Base-by-base conservation (phyloP, 2,888 invertebrate genomes). In the Andrena flavipes region DNA sequence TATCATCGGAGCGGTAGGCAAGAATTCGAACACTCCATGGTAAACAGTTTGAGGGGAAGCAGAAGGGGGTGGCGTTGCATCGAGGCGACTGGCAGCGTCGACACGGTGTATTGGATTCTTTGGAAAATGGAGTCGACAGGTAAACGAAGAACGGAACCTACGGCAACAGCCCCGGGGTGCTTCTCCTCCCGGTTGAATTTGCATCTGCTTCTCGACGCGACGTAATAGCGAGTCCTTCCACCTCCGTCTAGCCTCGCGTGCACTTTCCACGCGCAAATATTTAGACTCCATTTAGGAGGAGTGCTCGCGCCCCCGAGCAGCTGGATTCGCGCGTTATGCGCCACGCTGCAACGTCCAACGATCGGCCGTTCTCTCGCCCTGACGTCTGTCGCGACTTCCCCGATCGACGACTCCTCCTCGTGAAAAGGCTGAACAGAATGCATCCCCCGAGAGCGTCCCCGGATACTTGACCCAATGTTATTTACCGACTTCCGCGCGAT, bases 391-490 rank as follows among this genome's bases (percentile, higher is more conserved):
- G 42, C 42, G 16, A 42, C 42, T 42, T 13, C 13, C 13, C 4
- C 56, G 56, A 23, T 56, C 56, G 56, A 26, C 35, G n/a, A 13
- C 71, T n/a, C 29, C 60, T 20, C 20, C 16, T 51, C 6, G 30
- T 7, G 13, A 33, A 48, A 29, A 1, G 42, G 16, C 6, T 13
- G 20, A 48, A 35, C n/a, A 30, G 48, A 49, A 29, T 60, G 60
- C 30, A 29, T 2, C 62, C 16, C 49, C 6, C 62, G 67, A 42
- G 16, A 42, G 4, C 62, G 51, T 35, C 51, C 49, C 30, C 75
- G 72, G 75, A 83, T 78, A 73, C 84, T 85, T 76, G 84, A 85
- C 75, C 76, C 74, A 76, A 83, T 78, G 78, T 84, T 80, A 85
- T 78, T 83, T 80, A 78, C 78, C 84, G 80, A 78, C 73, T 84